Percentiles rank a stretch among this genome's conserved stretches.
phyloP scores from a whole-genome alignment of 2,797 vertebrate genomes.

The Apogon talboti region DNA sequence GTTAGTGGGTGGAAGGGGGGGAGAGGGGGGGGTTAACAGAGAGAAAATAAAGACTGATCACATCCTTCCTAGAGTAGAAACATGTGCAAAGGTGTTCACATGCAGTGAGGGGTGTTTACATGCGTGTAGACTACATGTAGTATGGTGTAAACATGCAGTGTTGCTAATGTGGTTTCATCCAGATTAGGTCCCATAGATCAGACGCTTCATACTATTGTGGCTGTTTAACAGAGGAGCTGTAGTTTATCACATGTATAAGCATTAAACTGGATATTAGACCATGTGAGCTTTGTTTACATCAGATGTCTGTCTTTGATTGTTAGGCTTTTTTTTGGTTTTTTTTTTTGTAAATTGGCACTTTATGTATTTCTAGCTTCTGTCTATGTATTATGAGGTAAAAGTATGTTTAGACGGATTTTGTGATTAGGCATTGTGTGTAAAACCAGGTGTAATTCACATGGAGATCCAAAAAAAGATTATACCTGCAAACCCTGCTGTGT shows the following conservation, averaged over 20 bases:
- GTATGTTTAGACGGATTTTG: conserved; percentile 26
- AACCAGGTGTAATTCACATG: conserved; percentile 40
- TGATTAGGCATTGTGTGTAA: conserved; percentile 33
- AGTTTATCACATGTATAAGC: conserved; percentile 49
- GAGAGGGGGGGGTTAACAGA: too few species aligned
- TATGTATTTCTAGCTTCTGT: conserved; percentile 41
- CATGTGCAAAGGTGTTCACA: conserved; percentile 26
- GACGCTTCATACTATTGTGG: conserved; percentile 42
- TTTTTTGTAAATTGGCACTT: conserved; percentile 40
- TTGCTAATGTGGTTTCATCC: conserved; percentile 68
- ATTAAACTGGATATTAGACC: conserved; percentile 53
- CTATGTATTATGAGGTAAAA: conserved; percentile 34
- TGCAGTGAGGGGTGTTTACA: conserved; percentile 50
- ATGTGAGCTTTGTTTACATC: conserved; percentile 57
- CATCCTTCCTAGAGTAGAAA: conserved; percentile 47
- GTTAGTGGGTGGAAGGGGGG: conserved; percentile 74
- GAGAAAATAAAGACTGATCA: conserved; percentile 56
- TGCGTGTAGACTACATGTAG: conserved; percentile 57
- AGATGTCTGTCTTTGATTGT: conserved; percentile 23
- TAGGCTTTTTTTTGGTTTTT: conserved; percentile 25
- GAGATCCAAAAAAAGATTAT: conserved; percentile 40
- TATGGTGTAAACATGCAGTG: conserved; percentile 56
- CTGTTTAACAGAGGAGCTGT: conserved; percentile 43
- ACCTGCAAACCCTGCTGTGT: conserved; percentile 45
- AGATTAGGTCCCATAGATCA: conserved; percentile 48